Evolutionary conservation across 2,888 invertebrate species (phyloP).

Genomic region (Phytoseiulus persimilis): DNA sequence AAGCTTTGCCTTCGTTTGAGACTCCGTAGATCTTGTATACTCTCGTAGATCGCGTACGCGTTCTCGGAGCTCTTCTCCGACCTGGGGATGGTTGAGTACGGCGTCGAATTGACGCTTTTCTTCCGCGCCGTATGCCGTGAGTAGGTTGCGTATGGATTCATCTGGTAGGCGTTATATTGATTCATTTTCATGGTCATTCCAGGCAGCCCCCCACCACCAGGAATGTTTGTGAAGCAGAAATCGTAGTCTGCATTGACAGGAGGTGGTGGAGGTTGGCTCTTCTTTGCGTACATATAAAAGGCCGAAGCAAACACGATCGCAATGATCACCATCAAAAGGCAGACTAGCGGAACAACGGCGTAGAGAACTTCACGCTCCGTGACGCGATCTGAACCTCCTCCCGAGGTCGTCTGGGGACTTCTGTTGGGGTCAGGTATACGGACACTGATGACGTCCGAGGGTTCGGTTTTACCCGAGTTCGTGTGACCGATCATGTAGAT

Average conservation of each 20-base stretch:
- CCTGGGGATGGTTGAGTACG: constrained; percentile 17
- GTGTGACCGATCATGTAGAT: constrained; percentile 27
- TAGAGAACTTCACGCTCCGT: constrained; percentile 22
- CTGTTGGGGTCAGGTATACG: constrained; percentile 28
- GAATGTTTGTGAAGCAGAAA: constrained; percentile 30
- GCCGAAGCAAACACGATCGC: constrained; percentile 20
- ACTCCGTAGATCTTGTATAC: constrained; percentile 24
- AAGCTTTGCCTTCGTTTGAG: constrained; percentile 27
- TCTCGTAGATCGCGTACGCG: constrained; percentile 38
- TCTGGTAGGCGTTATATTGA: constrained; percentile 22
- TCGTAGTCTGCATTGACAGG: constrained; percentile 27
- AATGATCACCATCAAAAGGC: constrained; percentile 28
- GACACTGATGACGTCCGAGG: constrained; percentile 22
- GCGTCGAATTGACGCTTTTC: constrained; percentile 29
- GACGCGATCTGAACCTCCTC: constrained; percentile 10
- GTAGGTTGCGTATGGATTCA: constrained; percentile 31
- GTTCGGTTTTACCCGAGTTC: constrained; percentile 27
- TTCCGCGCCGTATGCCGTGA: constrained; percentile 24
- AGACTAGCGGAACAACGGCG: constrained; percentile 13
- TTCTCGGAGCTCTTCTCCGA: constrained; percentile 33
- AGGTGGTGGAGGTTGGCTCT: constrained; percentile 24
- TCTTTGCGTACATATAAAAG: constrained; percentile 22
- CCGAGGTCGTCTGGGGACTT: constrained; percentile 19
- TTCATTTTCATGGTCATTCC: constrained; percentile 37
- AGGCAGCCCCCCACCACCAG: constrained; percentile 10